phyloP scores from a whole-genome alignment of 2,797 vertebrate genomes.

The Pogonophryne albipinna region DNA sequence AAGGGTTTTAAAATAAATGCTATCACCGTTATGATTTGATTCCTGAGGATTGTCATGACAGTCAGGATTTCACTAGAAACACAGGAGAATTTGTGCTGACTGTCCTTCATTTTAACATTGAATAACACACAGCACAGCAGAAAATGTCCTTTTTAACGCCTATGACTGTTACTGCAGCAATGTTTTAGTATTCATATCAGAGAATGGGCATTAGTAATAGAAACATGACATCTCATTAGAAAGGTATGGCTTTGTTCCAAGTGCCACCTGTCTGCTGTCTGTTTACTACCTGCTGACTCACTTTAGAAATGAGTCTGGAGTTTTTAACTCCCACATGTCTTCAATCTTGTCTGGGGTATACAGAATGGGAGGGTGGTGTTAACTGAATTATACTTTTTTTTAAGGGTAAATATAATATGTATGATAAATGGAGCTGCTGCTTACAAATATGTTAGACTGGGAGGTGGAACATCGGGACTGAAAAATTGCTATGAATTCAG shows the following conservation, averaged over 20 bases:
- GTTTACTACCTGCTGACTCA: slow-evolving; percentile 57
- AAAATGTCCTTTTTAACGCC: slow-evolving; percentile 25
- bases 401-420: slow-evolving; percentile 17
- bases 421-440: slow-evolving; percentile 20
- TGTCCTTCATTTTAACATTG: not conserved
- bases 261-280: slow-evolving; percentile 25
- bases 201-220: slow-evolving; percentile 34
- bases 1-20: too few species aligned
- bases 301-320: slow-evolving; percentile 39
- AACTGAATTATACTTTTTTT: slow-evolving; percentile 16
- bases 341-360: slow-evolving; percentile 7
- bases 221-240: slow-evolving; percentile 60
- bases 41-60: too few species aligned
- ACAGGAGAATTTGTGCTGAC: too few species aligned
- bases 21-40: too few species aligned
- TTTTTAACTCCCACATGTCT: slow-evolving; percentile 36
- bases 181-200: slow-evolving; percentile 42
- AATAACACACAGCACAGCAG: slow-evolving; percentile 4
- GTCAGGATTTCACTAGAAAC: too few species aligned
- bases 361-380: slow-evolving; percentile 4
- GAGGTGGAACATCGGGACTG: not conserved
- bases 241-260: slow-evolving; percentile 40
- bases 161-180: slow-evolving; percentile 15
- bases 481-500: not conserved
- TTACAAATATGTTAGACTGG: not conserved